Evolutionary conservation across 1,140 invertebrate genomes (phyloP).

Genomic region (Caenorhabditis elegans): WBcel235 BX284606.5:11192501-11193000

Average conservation of each 20-base stretch:
- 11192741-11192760: too few relatives aligned
- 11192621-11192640: too few relatives aligned
- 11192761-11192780: too few relatives aligned
- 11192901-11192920: constrained; percentile 80
- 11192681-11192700: constrained; percentile 16
- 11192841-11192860: constrained; percentile 56
- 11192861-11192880: constrained; percentile 64
- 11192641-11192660: neutral
- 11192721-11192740: neutral
- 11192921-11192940: constrained; percentile 70
- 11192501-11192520: constrained; percentile 15
- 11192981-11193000: constrained; percentile 65
- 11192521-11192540: neutral
- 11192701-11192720: constrained; percentile 18
- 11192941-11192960: constrained; percentile 67
- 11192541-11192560: neutral
- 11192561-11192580: neutral
- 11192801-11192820: neutral
- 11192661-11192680: neutral
- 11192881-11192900: constrained; percentile 72
- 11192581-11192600: constrained; percentile 18
- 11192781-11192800: too few relatives aligned
- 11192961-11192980: constrained; percentile 66
- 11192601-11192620: neutral
- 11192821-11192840: neutral